Conservation (phyloP, 2,113 vertebrate genomes). For the Apteryx owenii region DNA sequence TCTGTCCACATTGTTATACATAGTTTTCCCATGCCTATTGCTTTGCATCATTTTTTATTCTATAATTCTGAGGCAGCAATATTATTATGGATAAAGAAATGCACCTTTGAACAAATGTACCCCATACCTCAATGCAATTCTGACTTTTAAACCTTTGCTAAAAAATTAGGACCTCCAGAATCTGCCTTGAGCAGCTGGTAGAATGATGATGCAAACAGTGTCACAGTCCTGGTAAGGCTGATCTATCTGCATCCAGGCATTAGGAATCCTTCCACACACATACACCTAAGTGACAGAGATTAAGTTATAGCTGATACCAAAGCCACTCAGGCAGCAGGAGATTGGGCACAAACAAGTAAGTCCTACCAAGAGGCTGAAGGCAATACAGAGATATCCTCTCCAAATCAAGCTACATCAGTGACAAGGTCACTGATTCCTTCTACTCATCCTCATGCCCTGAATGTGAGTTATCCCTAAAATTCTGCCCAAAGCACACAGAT, state of each 20-base stretch:
- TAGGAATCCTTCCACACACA: not conserved
- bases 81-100: not conserved
- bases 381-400: too few relatives aligned
- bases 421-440: too few relatives aligned
- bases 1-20: not conserved
- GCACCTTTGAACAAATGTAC: not conserved
- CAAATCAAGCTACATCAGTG: too few relatives aligned
- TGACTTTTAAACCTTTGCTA: not conserved
- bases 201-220: not conserved
- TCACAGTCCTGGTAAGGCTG: not conserved
- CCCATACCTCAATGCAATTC: not conserved
- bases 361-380: too few relatives aligned
- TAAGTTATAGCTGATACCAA: too few relatives aligned
- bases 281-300: too few relatives aligned
- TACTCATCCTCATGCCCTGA: not conserved
- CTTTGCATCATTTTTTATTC: not conserved
- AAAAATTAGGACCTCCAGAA: not conserved
- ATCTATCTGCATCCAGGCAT: not conserved
- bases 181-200: not conserved
- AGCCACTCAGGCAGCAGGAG: too few relatives aligned
- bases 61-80: not conserved
- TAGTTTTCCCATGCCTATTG: not conserved
- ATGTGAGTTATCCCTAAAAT: not conserved
- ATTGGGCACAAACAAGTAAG: too few relatives aligned
- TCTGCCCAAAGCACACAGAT: not conserved